Base-by-base conservation (phyloP, 2,797 vertebrate genomes). In the Eulemur mongoz region DNA sequence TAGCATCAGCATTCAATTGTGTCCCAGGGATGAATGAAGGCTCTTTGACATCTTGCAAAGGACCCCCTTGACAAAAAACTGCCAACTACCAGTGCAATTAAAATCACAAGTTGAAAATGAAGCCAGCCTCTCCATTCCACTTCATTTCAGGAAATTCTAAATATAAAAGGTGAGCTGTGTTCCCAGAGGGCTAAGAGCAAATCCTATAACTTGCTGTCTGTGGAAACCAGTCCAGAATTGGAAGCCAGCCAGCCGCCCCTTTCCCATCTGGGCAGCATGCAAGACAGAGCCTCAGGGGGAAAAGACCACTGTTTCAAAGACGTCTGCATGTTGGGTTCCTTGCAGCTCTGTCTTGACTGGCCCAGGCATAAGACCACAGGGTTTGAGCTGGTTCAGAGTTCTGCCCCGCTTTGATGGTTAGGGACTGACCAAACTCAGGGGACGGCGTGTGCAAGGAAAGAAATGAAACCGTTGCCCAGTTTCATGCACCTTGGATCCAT, bases 161-260 rank as follows among this genome's bases (percentile, higher is more conserved):
- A 57, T 97, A 7, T 78, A 79, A 95, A 94, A 95, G 90, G 93
- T 95, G 93, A 87, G 75, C 95, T 88, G 80, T 88, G 81, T 88
- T 94, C 87, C 82, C 79, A 70, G 86, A 70, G 72, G 72, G 30
- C 88, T 43, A 89, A 54, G 75, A 69, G n/a, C 43, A 72, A 87
- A 79, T 84, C 85, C 20, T 85, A 0, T 69, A 65, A 45, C 86
- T 11, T 38, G 63, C 89, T 94, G 5, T 73, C 82, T 67, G 12
- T 84, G 79, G 81, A 96, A 93, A 91, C 65, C 35, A 43, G 78
- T 79, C 52, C 13, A 30, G 76, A 83, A 12, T 7, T 92, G 79
- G 94, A 89, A 35, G 38, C 48, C 50, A 40, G 57, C 89, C 94
- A 90, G 65, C 61, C 54, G 38, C 32, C 59, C 40, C 50, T 30